These are phyloP conservation scores for Desmodus rotundus DNA, from an alignment of 2,113 vertebrate species.

Conservation along the genomic window DNA sequence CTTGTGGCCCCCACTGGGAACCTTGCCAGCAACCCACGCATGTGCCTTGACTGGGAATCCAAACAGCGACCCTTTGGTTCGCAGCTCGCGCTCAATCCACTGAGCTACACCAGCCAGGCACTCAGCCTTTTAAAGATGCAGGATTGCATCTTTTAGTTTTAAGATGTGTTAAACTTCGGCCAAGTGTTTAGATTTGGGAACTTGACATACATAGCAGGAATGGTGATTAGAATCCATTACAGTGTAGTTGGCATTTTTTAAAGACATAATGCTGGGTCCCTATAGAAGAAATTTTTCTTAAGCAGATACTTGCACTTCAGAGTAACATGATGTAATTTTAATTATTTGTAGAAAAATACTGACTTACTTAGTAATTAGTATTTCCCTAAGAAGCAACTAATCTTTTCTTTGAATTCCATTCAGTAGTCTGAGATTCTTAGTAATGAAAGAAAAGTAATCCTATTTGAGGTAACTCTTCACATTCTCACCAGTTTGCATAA, in stretches of 20 bases:
- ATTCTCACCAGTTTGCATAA: not conserved
- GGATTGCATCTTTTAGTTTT: not conserved
- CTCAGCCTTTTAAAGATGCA: too few relatives aligned
- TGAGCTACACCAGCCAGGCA: too few relatives aligned
- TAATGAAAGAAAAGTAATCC: not conserved
- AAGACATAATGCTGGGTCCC: not conserved
- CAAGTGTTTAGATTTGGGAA: not conserved
- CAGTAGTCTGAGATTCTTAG: not conserved
- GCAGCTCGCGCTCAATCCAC: too few relatives aligned
- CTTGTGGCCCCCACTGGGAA: too few relatives aligned
- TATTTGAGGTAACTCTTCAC: not conserved
- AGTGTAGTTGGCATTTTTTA: not conserved
- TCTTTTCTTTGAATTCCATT: not conserved
- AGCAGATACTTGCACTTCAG: not conserved
- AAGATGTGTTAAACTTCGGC: not conserved
- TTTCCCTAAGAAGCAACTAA: not conserved
- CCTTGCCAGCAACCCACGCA: too few relatives aligned
- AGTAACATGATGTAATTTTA: slow-evolving; percentile 7
- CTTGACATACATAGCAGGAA: not conserved
- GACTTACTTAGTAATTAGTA: not conserved
- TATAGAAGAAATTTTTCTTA: not conserved
- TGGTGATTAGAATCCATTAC: not conserved
- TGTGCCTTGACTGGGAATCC: too few relatives aligned
- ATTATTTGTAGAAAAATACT: slow-evolving; percentile 14
- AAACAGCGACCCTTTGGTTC: too few relatives aligned